Conservation (phyloP, 2,888 invertebrate genomes). For the Augiades crinisus region DNA sequence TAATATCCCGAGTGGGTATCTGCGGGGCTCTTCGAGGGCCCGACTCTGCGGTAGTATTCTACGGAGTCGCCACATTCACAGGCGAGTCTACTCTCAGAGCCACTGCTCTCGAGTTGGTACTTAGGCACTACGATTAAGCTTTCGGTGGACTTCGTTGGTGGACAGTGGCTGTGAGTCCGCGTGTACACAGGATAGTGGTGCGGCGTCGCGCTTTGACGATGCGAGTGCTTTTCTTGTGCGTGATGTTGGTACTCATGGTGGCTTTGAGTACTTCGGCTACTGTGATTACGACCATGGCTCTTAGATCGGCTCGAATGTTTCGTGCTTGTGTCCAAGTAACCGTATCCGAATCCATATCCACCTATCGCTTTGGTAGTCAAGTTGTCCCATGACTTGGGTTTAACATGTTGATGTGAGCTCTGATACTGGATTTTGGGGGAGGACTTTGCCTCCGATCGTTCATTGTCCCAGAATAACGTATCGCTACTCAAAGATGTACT, state of each 20-base stretch:
- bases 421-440: slow-evolving; percentile 76
- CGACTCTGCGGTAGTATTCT: slow-evolving; percentile 64
- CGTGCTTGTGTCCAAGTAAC: slow-evolving; percentile 86
- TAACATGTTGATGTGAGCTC: slow-evolving; percentile 73
- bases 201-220: slow-evolving; percentile 66
- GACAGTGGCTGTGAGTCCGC: slow-evolving; percentile 77
- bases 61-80: slow-evolving; percentile 85
- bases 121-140: slow-evolving; percentile 86
- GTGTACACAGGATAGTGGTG: slow-evolving; percentile 72
- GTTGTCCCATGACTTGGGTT: slow-evolving; percentile 96
- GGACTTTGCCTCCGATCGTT: slow-evolving; percentile 64
- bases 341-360: slow-evolving; percentile 93
- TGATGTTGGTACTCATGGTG: slow-evolving; percentile 75
- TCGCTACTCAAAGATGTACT: slow-evolving; percentile 93
- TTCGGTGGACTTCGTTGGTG: slow-evolving; percentile 90
- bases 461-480: slow-evolving; percentile 91
- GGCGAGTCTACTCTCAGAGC: slow-evolving; percentile 85
- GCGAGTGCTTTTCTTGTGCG: slow-evolving; percentile 63
- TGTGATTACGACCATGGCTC: slow-evolving; percentile 77
- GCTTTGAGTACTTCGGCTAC: slow-evolving; percentile 81
- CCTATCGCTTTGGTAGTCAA: slow-evolving; percentile 92
- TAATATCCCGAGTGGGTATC: slow-evolving; percentile 64
- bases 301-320: slow-evolving; percentile 68
- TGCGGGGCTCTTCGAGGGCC: slow-evolving; percentile 53
- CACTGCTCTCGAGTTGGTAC: slow-evolving; percentile 81